Conservation (phyloP, 2,888 invertebrate genomes). For the Xanthorhoe spadicearia region DNA sequence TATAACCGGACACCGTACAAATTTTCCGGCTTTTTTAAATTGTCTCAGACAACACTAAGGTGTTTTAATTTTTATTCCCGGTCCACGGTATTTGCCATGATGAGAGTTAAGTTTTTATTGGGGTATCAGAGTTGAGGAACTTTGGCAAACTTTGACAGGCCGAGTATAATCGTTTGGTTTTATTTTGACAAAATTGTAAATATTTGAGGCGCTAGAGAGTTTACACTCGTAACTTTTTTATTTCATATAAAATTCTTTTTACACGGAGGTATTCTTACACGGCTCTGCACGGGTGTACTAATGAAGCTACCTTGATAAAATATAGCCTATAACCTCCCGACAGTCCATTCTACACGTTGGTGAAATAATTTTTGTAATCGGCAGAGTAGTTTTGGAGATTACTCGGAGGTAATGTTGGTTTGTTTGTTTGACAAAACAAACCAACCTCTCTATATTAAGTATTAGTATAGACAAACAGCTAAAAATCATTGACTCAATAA, state of each 20-base stretch:
- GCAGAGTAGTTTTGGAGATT: too few species aligned
- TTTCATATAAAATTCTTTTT: background rate
- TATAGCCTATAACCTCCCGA: too few species aligned
- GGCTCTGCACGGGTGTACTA: too few species aligned
- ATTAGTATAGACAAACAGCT: too few species aligned
- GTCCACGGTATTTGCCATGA: conserved; percentile 28
- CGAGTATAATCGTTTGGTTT: conserved; percentile 18
- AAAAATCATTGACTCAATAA: too few species aligned
- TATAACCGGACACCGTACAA: background rate
- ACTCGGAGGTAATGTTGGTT: too few species aligned
- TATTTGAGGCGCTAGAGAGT: background rate
- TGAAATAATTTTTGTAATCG: too few species aligned
- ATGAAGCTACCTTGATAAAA: too few species aligned
- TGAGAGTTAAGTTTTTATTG: conserved; percentile 37
- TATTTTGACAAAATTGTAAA: conserved; percentile 20
- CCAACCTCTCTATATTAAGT: too few species aligned
- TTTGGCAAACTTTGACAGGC: conserved; percentile 27
- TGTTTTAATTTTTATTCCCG: conserved; percentile 39
- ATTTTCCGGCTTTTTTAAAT: conserved; percentile 7
- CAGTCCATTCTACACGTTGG: too few species aligned
- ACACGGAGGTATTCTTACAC: too few species aligned
- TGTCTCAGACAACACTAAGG: conserved; percentile 10
- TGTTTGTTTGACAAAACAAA: too few species aligned
- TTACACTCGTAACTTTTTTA: background rate
- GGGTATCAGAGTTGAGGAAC: conserved; percentile 21